Conservation (phyloP, 2,888 invertebrate genomes). For the Scaeva pyrastri region DNA sequence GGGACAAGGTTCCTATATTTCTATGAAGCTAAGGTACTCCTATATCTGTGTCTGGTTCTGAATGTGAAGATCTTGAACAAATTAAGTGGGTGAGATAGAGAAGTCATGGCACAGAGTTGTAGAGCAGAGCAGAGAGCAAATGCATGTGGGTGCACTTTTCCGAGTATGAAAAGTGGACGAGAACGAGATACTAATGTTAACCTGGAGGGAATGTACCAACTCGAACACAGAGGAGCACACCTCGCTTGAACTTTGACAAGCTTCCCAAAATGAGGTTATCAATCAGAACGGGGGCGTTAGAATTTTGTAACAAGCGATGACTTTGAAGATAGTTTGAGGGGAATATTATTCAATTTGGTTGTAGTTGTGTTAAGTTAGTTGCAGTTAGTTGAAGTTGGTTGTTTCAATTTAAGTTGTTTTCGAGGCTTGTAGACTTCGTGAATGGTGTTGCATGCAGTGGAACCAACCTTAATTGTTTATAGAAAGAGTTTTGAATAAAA, state of each 20-base stretch:
- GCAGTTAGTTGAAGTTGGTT: background rate
- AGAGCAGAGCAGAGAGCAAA: constrained; percentile 28
- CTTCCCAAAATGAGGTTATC: constrained; percentile 37
- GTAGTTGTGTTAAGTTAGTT: constrained; percentile 1
- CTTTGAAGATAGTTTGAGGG: background rate
- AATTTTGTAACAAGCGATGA: constrained; percentile 28
- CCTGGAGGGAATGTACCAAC: constrained; percentile 24
- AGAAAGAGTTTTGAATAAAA: too few relatives aligned
- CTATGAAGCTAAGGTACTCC: too few relatives aligned
- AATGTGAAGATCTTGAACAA: constrained; percentile 40
- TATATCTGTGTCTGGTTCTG: constrained; percentile 19
- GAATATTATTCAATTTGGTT: constrained; percentile 17
- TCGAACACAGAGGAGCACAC: constrained; percentile 14
- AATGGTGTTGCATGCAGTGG: too few relatives aligned
- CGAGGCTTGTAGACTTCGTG: too few relatives aligned
- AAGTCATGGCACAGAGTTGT: constrained; percentile 24
- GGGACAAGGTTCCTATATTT: constrained; percentile 1
- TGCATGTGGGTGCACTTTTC: constrained; percentile 45
- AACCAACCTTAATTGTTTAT: too few relatives aligned
- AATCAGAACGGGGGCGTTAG: constrained; percentile 53
- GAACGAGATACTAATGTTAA: constrained; percentile 30
- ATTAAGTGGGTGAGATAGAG: constrained; percentile 18
- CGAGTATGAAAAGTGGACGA: constrained; percentile 49
- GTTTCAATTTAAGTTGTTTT: background rate
- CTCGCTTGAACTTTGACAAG: constrained; percentile 60